A percentile compares a stretch with the other conserved stretches of the same genome.
These are phyloP conservation scores for Megastigmus dorsalis DNA, from an alignment of 2,888 invertebrate species.

Conservation along the genomic window DNA sequence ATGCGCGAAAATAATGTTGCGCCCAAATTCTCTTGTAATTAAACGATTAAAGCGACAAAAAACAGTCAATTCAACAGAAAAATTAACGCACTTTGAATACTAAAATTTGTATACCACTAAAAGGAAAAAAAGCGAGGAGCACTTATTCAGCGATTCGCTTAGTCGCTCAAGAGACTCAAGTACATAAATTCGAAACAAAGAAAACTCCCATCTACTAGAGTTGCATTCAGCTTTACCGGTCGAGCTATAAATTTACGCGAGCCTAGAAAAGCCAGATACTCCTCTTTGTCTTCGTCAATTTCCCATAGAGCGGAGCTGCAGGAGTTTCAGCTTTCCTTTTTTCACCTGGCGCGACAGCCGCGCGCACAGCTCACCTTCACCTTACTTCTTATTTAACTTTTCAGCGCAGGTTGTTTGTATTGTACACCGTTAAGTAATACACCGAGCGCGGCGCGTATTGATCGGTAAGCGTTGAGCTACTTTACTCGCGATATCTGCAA, in stretches of 20 bases:
- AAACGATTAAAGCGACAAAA: background rate
- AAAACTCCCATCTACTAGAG: background rate
- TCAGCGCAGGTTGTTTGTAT: conserved; percentile 15
- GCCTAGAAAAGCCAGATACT: conserved; percentile 18
- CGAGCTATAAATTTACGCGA: conserved; percentile 26
- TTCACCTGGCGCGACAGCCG: conserved; percentile 38
- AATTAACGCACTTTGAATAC: too few species aligned
- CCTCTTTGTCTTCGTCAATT: conserved; percentile 31
- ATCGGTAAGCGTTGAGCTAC: conserved; percentile 2
- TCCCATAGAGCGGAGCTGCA: conserved; percentile 21
- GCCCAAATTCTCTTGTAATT: background rate
- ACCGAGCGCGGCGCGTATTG: conserved; percentile 10
- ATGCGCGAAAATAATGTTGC: background rate
- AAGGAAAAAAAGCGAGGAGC: too few species aligned
- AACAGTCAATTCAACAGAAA: background rate
- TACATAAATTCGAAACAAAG: too few species aligned
- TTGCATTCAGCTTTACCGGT: background rate
- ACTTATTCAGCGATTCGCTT: too few species aligned
- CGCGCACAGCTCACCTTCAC: conserved; percentile 62
- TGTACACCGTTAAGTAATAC: conserved; percentile 37
- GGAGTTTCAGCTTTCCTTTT: conserved; percentile 46
- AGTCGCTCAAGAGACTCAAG: too few species aligned
- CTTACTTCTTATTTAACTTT: conserved; percentile 58
- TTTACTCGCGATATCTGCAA: conserved; percentile 1
- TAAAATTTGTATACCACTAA: too few species aligned